Conservation (phyloP, 2,113 vertebrate species). For the Setophaga kirtlandii region DNA sequence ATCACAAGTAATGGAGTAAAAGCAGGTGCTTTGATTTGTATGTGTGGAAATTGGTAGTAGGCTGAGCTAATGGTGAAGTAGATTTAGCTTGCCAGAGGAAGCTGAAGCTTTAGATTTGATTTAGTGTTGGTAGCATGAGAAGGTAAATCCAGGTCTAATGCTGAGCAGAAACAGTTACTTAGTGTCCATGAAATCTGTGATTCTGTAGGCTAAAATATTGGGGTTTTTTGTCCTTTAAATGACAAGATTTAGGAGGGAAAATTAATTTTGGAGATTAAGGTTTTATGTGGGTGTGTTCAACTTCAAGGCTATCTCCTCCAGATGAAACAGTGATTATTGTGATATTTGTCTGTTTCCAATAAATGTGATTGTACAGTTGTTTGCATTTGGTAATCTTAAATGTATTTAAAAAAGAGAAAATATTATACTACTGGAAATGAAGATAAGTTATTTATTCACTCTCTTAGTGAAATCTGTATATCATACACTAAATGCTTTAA, state of each 20-base stretch:
- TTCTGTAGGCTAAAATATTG: background rate
- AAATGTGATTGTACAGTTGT: background rate
- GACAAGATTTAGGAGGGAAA: background rate
- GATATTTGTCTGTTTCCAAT: background rate
- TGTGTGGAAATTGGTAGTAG: background rate
- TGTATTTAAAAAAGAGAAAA: background rate
- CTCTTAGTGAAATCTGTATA: background rate
- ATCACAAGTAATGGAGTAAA: background rate
- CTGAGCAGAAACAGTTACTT: background rate
- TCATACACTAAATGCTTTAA: background rate
- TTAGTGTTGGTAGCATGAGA: background rate
- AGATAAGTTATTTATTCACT: background rate
- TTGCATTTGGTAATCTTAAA: background rate
- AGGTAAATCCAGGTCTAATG: background rate
- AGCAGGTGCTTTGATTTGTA: slow-evolving; percentile 12
- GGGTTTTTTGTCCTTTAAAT: background rate
- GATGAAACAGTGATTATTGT: background rate
- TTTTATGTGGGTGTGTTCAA: background rate
- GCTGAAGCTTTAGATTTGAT: background rate
- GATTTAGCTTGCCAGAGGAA: background rate
- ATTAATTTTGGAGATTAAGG: background rate
- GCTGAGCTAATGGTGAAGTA: background rate
- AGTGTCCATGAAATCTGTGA: background rate
- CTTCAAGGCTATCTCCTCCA: background rate
- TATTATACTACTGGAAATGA: background rate